Conservation (phyloP, 2,888 invertebrate species). For the Morinoia aosen region DNA sequence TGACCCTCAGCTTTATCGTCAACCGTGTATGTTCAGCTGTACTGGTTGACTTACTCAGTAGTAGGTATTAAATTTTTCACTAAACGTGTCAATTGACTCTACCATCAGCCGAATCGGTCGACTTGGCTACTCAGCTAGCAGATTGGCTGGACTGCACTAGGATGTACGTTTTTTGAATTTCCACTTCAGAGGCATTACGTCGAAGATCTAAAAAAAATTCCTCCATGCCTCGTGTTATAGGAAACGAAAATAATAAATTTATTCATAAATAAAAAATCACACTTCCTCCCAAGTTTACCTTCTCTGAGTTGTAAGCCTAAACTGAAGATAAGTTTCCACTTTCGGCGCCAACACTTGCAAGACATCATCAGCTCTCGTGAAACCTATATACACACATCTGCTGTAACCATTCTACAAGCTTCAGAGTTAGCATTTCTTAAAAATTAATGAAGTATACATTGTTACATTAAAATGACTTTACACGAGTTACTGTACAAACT, state of each 20-base stretch:
- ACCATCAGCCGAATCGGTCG: neutral
- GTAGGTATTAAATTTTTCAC: neutral
- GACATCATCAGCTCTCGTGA: neutral
- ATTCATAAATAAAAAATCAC: neutral
- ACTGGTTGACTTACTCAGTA: too few species aligned
- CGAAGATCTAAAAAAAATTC: neutral
- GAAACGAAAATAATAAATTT: neutral
- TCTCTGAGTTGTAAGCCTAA: neutral
- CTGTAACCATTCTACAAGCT: neutral
- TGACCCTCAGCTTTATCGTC: too few species aligned
- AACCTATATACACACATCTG: neutral
- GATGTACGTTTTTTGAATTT: neutral
- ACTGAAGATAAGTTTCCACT: neutral
- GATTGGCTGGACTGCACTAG: neutral
- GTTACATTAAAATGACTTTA: neutral
- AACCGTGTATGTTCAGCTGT: neutral
- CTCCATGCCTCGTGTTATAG: neutral
- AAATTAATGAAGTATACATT: neutral
- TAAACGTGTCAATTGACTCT: neutral
- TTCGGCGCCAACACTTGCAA: neutral
- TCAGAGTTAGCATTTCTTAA: neutral
- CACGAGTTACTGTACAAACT: neutral
- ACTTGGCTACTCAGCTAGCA: neutral
- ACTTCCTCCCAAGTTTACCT: neutral
- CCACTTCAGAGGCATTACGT: neutral